phyloP scores from a whole-genome alignment of 2,888 invertebrate genomes.

The Pseudococcus jackbeardsleyi region DNA sequence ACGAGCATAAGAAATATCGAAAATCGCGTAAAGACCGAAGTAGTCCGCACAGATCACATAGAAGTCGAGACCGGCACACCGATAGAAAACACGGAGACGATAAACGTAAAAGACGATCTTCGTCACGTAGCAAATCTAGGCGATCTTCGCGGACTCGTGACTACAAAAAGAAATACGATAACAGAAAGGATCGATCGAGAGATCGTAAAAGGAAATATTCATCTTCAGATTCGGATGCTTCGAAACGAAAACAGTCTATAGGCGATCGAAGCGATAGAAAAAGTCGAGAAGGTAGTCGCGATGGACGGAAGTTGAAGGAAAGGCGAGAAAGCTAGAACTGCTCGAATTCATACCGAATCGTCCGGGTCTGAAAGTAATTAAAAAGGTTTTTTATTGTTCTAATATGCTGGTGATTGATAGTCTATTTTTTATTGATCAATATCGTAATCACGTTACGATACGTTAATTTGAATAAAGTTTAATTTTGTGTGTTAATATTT shows the following conservation, averaged over 20 bases:
- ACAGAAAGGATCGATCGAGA: conserved; percentile 1
- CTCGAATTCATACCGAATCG: conserved; percentile 1
- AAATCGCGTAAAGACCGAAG: conserved; percentile 45
- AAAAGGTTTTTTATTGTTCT: background rate
- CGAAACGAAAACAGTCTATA: conserved; percentile 11
- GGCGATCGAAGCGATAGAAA: conserved; percentile 11
- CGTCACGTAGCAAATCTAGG: conserved; percentile 37
- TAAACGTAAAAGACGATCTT: conserved; percentile 5
- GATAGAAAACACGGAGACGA: background rate
- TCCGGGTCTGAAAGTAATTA: conserved; percentile 47
- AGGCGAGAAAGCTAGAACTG: conserved; percentile 53
- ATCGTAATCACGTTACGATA: conserved; percentile 5
- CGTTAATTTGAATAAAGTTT: conserved; percentile 35
- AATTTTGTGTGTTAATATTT: conserved; percentile 20
- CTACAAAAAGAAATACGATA: background rate
- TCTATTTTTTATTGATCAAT: background rate
- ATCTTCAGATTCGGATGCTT: conserved; percentile 25
- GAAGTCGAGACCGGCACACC: conserved; percentile 20
- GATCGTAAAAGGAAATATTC: conserved; percentile 50
- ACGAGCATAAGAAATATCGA: conserved; percentile 60
- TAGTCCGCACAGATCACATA: background rate
- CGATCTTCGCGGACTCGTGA: background rate
- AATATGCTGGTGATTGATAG: background rate
- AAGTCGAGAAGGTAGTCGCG: conserved; percentile 48
- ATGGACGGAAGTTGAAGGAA: conserved; percentile 54